Conservation (phyloP, 2,888 invertebrate genomes). For the Meteorus cinctellus region DNA sequence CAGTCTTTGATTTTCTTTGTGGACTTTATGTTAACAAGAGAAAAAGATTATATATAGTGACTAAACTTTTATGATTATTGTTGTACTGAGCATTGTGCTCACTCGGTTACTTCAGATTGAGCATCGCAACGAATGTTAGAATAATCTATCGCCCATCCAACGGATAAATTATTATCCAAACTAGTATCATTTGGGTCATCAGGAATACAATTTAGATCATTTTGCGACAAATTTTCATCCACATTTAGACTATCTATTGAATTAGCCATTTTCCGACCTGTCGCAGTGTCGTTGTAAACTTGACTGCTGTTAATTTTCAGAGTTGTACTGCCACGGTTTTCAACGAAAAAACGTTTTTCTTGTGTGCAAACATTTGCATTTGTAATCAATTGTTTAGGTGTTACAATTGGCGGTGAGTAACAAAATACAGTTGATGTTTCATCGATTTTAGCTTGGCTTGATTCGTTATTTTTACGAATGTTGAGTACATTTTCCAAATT, state of each 20-base stretch:
- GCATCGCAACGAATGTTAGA: neutral
- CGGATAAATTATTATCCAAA: neutral
- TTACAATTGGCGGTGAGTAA: conserved; percentile 64
- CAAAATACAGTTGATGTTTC: conserved; percentile 68
- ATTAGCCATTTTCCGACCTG: conserved; percentile 59
- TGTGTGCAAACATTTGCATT: conserved; percentile 52
- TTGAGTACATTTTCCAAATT: conserved; percentile 62
- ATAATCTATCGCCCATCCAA: neutral
- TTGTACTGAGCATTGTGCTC: neutral
- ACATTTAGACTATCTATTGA: neutral
- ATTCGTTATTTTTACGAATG: conserved; percentile 46
- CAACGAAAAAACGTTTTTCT: conserved; percentile 57
- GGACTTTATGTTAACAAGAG: neutral
- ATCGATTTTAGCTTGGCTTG: conserved; percentile 61
- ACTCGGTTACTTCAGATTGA: neutral
- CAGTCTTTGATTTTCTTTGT: neutral
- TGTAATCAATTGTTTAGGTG: conserved; percentile 46
- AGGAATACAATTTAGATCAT: neutral
- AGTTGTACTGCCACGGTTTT: conserved; percentile 61
- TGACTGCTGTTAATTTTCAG: conserved; percentile 57
- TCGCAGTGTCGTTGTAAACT: conserved; percentile 60
- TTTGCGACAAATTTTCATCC: neutral
- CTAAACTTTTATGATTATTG: neutral
- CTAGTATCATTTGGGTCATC: neutral
- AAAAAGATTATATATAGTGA: neutral